Conservation (phyloP, 2,888 invertebrate species). For the Troides helena region DNA sequence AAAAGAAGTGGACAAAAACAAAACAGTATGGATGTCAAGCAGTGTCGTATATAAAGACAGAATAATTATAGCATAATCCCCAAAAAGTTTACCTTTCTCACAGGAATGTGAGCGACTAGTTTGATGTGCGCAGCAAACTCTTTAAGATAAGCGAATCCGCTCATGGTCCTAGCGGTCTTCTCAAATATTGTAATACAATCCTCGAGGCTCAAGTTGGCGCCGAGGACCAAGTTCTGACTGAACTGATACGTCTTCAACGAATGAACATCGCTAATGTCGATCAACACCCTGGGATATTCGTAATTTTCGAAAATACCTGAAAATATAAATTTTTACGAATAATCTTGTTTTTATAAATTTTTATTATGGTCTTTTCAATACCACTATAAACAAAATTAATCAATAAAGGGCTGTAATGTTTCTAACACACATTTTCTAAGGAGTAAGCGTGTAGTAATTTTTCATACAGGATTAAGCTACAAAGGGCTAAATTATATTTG, state of each 20-base stretch:
- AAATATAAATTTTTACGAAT: slow-evolving; percentile 29
- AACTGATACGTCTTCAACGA: slow-evolving; percentile 52
- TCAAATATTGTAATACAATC: slow-evolving; percentile 75
- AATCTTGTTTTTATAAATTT: no score
- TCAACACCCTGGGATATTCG: slow-evolving; percentile 52
- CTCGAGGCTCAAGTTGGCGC: slow-evolving; percentile 80
- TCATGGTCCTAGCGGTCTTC: slow-evolving; percentile 50
- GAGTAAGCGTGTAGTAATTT: no score
- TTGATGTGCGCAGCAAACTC: slow-evolving; percentile 80
- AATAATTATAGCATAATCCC: background rate
- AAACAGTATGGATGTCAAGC: no score
- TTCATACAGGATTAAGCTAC: no score
- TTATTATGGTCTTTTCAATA: no score
- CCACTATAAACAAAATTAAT: no score
- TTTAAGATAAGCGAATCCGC: slow-evolving; percentile 75
- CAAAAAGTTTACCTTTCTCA: slow-evolving; percentile 76
- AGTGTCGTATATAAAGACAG: background rate
- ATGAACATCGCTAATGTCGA: slow-evolving; percentile 61
- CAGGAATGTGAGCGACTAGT: slow-evolving; percentile 82
- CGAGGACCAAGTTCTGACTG: slow-evolving; percentile 73
- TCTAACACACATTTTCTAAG: no score
- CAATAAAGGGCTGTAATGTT: no score
- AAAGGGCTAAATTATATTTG: no score
- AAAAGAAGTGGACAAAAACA: background rate
- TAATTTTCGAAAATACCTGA: slow-evolving; percentile 58